These are phyloP conservation scores for Proisotoma minuta DNA, from an alignment of 2,888 invertebrate species.

Conservation along the genomic window DNA sequence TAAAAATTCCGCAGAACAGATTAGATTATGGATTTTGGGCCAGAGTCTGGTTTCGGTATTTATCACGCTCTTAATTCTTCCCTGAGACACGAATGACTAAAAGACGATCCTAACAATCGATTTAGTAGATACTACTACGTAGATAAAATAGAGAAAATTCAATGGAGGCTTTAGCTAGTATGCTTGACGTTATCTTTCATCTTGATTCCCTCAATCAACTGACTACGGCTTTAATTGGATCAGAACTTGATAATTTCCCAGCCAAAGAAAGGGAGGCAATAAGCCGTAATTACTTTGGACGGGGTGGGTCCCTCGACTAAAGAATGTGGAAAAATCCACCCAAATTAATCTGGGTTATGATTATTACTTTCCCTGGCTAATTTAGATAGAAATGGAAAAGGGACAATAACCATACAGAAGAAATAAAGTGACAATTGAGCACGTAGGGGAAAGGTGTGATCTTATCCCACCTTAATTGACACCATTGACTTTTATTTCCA, in stretches of 20 bases:
- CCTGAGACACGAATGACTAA: no score
- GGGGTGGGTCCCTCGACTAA: no score
- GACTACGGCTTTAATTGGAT: not conserved
- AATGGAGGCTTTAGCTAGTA: no score
- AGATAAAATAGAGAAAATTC: no score
- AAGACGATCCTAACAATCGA: no score
- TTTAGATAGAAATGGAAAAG: not conserved
- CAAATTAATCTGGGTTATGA: not conserved
- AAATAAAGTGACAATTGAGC: conserved; percentile 5
- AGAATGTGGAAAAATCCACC: no score
- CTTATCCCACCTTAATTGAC: conserved; percentile 4
- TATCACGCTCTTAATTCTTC: no score
- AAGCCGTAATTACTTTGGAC: no score
- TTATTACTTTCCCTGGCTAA: not conserved
- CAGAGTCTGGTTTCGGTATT: no score
- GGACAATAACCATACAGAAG: not conserved
- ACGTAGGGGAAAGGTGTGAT: not conserved
- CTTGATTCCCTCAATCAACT: not conserved
- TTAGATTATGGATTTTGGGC: not conserved
- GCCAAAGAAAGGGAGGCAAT: not conserved
- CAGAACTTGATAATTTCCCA: not conserved
- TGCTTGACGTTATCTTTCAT: not conserved
- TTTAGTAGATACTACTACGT: no score
- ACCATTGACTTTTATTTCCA: not conserved
- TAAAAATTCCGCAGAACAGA: no score